phyloP scores from a whole-genome alignment of 2,888 invertebrate genomes.

The Tinea semifulvella region DNA sequence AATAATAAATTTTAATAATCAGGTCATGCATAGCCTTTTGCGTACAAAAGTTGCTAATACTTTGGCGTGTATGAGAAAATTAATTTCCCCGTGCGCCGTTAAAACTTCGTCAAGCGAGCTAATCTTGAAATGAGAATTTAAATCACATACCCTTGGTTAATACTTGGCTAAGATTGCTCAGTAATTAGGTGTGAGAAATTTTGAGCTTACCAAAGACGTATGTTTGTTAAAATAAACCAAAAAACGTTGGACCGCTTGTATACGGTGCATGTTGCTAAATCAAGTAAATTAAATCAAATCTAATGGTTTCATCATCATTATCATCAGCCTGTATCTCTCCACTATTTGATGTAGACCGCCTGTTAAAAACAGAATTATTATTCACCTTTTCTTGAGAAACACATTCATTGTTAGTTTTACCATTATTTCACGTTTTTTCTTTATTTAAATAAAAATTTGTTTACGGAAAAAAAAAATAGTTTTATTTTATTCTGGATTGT shows the following conservation, averaged over 20 bases:
- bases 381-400: no score
- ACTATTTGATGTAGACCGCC: no score
- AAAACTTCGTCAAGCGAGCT: constrained; percentile 8
- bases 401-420: no score
- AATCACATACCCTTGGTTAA: constrained; percentile 5
- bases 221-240: no score
- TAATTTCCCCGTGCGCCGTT: constrained; percentile 5
- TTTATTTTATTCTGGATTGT: no score
- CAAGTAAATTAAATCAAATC: no score
- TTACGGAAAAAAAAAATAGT: no score
- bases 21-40: background rate
- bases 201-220: background rate
- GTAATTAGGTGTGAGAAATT: constrained; percentile 10
- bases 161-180: constrained; percentile 10
- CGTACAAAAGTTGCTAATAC: constrained; percentile 7
- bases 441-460: no score
- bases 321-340: no score
- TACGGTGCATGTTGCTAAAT: background rate
- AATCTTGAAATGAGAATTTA: constrained; percentile 11
- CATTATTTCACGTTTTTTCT: no score
- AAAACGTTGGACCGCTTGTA: background rate
- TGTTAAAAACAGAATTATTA: no score
- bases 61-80: constrained; percentile 9
- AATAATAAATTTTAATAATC: background rate
- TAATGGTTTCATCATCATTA: no score